Base-by-base conservation (phyloP, 2,797 vertebrate genomes). In the Micropoecilia bifurca region DNA sequence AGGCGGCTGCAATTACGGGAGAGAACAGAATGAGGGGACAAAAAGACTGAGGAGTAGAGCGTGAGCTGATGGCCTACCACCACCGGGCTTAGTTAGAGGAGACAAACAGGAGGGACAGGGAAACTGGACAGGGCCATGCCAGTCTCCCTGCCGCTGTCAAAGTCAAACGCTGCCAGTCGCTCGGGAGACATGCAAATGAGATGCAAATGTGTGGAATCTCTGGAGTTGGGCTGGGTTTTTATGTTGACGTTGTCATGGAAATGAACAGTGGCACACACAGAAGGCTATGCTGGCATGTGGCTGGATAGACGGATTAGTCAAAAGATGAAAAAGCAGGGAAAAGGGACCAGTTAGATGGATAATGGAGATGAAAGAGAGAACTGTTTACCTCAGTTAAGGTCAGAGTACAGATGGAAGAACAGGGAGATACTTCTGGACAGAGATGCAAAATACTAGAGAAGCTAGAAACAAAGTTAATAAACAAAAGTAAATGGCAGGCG, bases 101-200 rank as follows among this genome's bases (percentile, higher is more conserved):
- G 53, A 53, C 53, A 79, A 74, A 78, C 55, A 66, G 76, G 36
- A 71, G 57, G 50, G 43, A 71, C 77, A 71, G 28, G 74, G 57
- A 73, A 75, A 78, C 66, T 1, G 22, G 83, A 85, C 79, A 79
- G 88, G 90, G 80, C 93, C 90, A 88, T 69, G 85, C 84, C 89
- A 88, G 87, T 88, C 88, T 85, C 75, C 71, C 78, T 73, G 72
- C 89, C 90, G 89, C 83, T 91, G 95, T 92, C 93, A 95, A 95
- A 95, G 95, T 95, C 93, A 96, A 95, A 95, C 89, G 89, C 84
- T 73, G 83, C 85, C 6, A 71, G 93, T 95, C 80, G 89, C 95
- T 92, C 74, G 73, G 91, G 93, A 94, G 94, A 95, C 94, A 96
- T 96, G 94, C 93, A 96, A 96, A 96, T 96, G 82, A 92, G 78